Evolutionary conservation across 2,113 vertebrate species (phyloP).

Genomic region (Thinocorus orbignyianus): DNA sequence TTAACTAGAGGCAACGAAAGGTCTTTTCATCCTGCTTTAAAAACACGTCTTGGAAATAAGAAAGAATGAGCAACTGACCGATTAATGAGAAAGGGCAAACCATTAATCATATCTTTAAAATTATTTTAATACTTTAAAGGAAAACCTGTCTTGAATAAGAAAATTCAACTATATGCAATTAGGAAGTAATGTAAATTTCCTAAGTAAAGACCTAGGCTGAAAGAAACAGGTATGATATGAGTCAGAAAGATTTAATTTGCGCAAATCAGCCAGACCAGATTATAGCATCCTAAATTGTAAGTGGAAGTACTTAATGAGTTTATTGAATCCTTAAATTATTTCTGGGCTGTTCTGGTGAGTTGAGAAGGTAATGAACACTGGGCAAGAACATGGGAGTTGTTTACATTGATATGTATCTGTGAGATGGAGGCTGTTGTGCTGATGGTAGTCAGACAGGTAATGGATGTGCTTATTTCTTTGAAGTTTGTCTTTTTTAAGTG

Average conservation of each 20-base stretch:
- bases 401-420: neutral
- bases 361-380: neutral
- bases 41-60: neutral
- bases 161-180: neutral
- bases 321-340: conserved; percentile 34
- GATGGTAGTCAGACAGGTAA: neutral
- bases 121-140: neutral
- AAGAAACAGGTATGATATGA: conserved; percentile 16
- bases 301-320: conserved; percentile 35
- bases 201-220: neutral
- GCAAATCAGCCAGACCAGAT: neutral
- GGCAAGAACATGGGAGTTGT: neutral
- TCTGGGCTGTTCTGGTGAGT: conserved; percentile 6
- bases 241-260: conserved; percentile 32
- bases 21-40: neutral
- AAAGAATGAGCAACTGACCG: neutral
- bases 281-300: conserved; percentile 10
- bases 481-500: neutral
- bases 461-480: neutral
- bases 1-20: neutral
- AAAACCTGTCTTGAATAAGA: neutral
- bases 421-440: neutral
- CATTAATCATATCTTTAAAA: neutral
- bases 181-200: neutral
- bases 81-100: neutral